Percentiles rank a stretch among this genome's conserved stretches.
phyloP scores from a whole-genome alignment of 92 coral and sea anemone species.

The Palythoa grandis region DNA sequence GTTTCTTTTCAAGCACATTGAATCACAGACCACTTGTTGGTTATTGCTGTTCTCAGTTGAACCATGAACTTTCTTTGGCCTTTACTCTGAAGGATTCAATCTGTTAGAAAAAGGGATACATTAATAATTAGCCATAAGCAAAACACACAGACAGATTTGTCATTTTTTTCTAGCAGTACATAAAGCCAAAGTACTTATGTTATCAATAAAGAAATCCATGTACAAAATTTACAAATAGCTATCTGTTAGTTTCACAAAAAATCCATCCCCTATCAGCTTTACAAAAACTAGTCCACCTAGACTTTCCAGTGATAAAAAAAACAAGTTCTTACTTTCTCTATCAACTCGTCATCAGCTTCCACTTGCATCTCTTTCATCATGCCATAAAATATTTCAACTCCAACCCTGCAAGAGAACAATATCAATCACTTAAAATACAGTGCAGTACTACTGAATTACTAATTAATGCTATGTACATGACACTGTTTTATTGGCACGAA shows the following conservation, averaged over 20 bases:
- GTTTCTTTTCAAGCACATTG: background rate
- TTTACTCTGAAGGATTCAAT: constrained; percentile 87
- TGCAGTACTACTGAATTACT: no score
- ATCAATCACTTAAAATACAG: no score
- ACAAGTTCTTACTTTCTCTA: constrained; percentile 65
- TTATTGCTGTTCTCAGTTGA: constrained; percentile 47
- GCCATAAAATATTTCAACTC: constrained; percentile 87
- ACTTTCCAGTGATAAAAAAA: background rate
- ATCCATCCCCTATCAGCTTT: background rate
- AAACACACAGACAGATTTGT: background rate
- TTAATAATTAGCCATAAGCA: background rate
- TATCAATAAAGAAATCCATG: background rate
- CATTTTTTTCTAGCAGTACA: background rate
- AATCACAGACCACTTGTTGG: background rate
- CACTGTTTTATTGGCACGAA: background rate
- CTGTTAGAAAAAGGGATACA: constrained; percentile 45
- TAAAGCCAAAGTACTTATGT: no score
- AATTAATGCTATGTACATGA: background rate
- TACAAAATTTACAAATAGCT: no score
- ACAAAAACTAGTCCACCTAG: background rate
- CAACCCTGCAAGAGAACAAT: constrained; percentile 62
- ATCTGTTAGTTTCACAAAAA: no score
- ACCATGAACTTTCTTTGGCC: constrained; percentile 93
- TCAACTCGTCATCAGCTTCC: constrained; percentile 76
- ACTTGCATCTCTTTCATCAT: constrained; percentile 98